These are phyloP conservation scores for Episyrphus balteatus DNA, from an alignment of 1,140 invertebrate species.

Conservation along the genomic window DNA sequence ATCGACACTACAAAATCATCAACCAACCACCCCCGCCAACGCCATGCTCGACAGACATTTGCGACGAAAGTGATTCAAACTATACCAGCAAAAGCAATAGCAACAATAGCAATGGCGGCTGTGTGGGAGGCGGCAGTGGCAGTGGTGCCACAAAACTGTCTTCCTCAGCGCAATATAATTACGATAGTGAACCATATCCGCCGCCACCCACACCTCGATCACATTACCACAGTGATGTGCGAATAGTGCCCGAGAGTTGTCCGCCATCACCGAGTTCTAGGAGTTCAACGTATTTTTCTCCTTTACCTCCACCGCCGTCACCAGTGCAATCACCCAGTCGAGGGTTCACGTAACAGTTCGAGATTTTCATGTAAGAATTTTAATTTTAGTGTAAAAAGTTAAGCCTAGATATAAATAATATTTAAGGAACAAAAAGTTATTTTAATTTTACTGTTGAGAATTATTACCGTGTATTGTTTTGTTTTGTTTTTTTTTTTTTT, in stretches of 20 bases:
- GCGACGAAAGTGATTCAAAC: conserved; percentile 74
- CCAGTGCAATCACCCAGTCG: conserved; percentile 49
- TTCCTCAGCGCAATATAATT: conserved; percentile 40
- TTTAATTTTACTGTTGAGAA: too few species aligned
- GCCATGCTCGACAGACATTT: conserved; percentile 87
- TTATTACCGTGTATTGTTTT: too few species aligned
- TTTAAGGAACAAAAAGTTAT: too few species aligned
- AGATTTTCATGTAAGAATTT: conserved; percentile 27
- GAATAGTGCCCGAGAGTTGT: conserved; percentile 42
- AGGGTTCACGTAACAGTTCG: conserved; percentile 35
- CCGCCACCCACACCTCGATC: conserved; percentile 77
- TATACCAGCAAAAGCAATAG: conserved; percentile 40
- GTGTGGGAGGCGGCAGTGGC: too few species aligned
- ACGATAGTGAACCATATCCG: conserved; percentile 60
- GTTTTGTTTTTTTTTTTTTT: too few species aligned
- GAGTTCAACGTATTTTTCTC: conserved; percentile 63
- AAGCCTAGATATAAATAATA: too few species aligned
- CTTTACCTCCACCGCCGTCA: conserved; percentile 57
- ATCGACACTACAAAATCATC: conserved; percentile 63
- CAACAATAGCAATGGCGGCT: conserved; percentile 30
- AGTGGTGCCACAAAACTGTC: conserved; percentile 20
- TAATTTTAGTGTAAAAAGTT: not conserved
- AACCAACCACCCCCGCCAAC: conserved; percentile 86
- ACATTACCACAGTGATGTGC: conserved; percentile 55
- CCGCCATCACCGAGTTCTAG: conserved; percentile 68